A percentile compares a stretch with the other conserved stretches of the same genome.
Evolutionary conservation across 2,797 vertebrate genomes (phyloP).

Genomic region (Myotis findleyi): DNA sequence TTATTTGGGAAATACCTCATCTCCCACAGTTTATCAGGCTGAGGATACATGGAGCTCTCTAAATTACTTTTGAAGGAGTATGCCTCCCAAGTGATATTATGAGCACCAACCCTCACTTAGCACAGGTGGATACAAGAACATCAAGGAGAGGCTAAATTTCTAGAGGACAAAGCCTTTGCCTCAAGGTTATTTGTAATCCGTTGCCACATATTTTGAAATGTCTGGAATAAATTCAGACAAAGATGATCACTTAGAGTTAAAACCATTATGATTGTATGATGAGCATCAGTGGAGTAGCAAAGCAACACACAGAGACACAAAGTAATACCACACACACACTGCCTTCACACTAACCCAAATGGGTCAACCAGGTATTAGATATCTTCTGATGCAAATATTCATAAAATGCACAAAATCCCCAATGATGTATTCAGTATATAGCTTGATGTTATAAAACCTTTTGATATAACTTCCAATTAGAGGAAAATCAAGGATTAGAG

Average conservation of each 20-base stretch:
- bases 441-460: not conserved
- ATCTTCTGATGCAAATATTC: not conserved
- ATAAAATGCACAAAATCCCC: not conserved
- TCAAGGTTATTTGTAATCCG: slow-evolving; percentile 24
- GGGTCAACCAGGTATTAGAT: not conserved
- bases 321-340: not conserved
- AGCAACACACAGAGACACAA: not conserved
- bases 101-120: not conserved
- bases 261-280: not conserved
- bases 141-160: not conserved
- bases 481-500: slow-evolving; percentile 25
- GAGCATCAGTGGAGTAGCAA: not conserved
- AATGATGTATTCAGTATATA: not conserved
- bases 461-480: not conserved
- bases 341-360: not conserved
- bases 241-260: not conserved
- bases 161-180: not conserved
- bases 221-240: not conserved
- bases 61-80: not conserved
- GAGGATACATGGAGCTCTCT: not conserved
- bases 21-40: not conserved
- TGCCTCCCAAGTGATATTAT: not conserved
- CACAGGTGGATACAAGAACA: not conserved
- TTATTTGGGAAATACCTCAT: not conserved
- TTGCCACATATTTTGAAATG: not conserved